Evolutionary conservation across 2,113 vertebrate genomes (phyloP).

Genomic region (Pristiophorus japonicus): DNA sequence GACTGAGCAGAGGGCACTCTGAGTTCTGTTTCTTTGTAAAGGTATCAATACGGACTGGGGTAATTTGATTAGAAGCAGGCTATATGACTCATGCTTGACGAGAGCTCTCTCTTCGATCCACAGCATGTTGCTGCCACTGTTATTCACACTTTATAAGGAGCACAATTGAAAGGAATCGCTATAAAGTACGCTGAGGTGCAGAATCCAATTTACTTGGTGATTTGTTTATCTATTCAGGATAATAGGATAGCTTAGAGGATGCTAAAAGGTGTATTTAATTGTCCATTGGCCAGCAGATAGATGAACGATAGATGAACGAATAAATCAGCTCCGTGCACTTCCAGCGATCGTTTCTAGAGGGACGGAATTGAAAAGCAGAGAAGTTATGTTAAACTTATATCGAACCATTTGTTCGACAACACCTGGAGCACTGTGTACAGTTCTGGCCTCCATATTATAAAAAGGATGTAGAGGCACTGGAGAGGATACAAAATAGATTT

Average conservation of each 20-base stretch:
- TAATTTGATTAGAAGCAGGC: not conserved
- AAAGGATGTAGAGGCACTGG: too few species aligned
- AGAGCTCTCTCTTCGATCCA: not conserved
- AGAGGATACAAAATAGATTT: too few species aligned
- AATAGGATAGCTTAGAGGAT: not conserved
- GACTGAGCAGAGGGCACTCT: not conserved
- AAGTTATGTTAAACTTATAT: too few species aligned
- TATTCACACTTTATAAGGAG: not conserved
- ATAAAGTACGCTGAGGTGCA: not conserved
- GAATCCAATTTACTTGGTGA: slow-evolving; percentile 11
- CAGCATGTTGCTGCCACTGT: not conserved
- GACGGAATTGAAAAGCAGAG: too few species aligned
- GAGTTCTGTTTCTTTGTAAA: not conserved
- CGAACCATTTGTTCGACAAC: too few species aligned
- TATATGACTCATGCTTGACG: not conserved
- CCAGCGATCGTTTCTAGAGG: not conserved
- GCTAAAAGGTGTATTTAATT: not conserved
- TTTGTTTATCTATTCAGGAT: not conserved
- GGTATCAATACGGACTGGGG: not conserved
- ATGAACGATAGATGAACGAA: not conserved
- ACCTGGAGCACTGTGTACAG: too few species aligned
- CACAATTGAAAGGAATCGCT: not conserved
- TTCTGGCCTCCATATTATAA: too few species aligned
- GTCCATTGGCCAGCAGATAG: not conserved
- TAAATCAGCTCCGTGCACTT: not conserved